Evolutionary conservation across 2,113 vertebrate genomes (phyloP).

Genomic region (Cettia cetti): DNA sequence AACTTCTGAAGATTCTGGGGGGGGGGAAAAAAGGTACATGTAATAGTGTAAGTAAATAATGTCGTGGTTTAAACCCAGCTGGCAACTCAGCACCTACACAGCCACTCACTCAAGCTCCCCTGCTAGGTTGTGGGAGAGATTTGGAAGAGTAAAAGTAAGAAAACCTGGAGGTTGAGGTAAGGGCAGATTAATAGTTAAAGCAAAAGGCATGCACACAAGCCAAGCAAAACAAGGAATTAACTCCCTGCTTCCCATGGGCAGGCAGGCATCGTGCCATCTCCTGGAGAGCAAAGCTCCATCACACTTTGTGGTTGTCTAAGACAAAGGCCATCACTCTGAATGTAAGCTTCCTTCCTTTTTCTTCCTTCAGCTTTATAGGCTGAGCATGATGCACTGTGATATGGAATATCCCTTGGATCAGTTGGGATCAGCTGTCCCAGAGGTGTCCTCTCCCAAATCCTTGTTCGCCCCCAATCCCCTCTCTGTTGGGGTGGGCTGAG

Average conservation of each 20-base stretch:
- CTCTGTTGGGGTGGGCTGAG: neutral
- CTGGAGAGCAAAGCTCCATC: neutral
- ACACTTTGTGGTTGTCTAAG: neutral
- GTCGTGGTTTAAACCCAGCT: neutral
- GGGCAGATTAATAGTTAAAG: neutral
- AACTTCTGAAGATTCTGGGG: neutral
- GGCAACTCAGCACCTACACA: neutral
- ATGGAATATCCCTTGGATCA: neutral
- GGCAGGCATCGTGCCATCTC: neutral
- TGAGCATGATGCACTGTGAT: neutral
- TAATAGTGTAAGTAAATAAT: neutral
- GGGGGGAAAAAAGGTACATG: neutral
- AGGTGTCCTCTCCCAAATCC: neutral
- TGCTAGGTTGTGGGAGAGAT: neutral
- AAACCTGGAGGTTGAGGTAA: neutral
- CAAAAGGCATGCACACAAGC: neutral
- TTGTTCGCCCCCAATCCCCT: neutral
- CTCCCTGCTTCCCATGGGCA: neutral
- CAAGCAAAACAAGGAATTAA: neutral
- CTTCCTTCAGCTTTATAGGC: rapidly evolving
- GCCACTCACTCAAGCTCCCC: neutral
- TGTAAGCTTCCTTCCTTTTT: neutral
- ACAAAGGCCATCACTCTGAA: neutral
- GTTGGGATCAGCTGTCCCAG: neutral
- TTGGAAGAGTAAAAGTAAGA: neutral